A percentile compares a stretch with the other conserved stretches of the same genome.
Evolutionary conservation across 2,888 invertebrate species (phyloP).

Genomic region (Buathra laborator): DNA sequence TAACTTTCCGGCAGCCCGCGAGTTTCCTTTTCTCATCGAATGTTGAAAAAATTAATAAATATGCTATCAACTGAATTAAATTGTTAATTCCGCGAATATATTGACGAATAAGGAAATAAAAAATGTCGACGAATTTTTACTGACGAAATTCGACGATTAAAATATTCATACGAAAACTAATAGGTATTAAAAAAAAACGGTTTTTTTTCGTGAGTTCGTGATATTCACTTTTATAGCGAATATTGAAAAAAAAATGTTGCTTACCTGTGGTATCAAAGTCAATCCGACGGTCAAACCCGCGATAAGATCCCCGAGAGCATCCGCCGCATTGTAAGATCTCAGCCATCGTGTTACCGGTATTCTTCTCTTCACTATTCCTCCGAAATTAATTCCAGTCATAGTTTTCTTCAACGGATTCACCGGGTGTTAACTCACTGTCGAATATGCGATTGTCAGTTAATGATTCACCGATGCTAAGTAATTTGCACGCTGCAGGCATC

Average conservation of each 20-base stretch:
- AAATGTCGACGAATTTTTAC: too few species aligned
- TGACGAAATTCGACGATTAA: too few species aligned
- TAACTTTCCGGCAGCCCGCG: too few species aligned
- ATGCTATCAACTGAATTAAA: too few species aligned
- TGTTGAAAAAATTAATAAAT: background rate
- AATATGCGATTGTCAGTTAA: constrained; percentile 1
- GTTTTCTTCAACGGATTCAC: background rate
- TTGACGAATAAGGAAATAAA: too few species aligned
- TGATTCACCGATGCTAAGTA: background rate
- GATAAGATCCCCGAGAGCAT: constrained; percentile 86
- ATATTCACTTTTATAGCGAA: background rate
- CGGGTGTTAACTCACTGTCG: background rate
- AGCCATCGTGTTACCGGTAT: constrained; percentile 85
- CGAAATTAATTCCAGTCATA: constrained; percentile 73
- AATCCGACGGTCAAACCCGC: constrained; percentile 87
- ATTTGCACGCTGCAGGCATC: background rate
- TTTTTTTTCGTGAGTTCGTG: background rate
- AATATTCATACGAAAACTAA: too few species aligned
- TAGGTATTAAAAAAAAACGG: background rate
- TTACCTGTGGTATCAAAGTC: constrained; percentile 85
- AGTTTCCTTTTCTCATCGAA: background rate
- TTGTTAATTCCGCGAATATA: too few species aligned
- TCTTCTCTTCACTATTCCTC: constrained; percentile 70
- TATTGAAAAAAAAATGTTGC: constrained; percentile 76
- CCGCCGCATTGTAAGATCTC: constrained; percentile 84